Evolutionary conservation across 2,113 vertebrate genomes (phyloP), one percentile per base, ranked within the genome.

Genomic region (Falcunculus frontatus): DNA sequence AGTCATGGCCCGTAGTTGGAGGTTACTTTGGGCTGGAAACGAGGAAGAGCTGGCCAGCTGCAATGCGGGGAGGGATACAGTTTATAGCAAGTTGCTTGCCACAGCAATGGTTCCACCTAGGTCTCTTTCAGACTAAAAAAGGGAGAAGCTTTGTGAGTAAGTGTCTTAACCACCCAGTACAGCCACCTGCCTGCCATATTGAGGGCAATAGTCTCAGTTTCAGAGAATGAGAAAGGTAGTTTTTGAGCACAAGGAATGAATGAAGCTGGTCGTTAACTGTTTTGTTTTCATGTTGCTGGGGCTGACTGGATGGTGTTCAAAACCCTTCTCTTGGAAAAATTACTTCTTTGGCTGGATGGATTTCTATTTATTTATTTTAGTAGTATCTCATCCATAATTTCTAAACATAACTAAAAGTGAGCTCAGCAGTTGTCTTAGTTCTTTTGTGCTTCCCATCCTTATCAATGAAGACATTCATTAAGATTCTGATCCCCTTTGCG

Each of bases 401-500:
- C 89, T 91, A 78, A 94, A 74, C 59, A 30, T 81, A 81, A 76
- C 55, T 57, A 33, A 53, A 91, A 87, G 29, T 79, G 46, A 30
- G 17, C 18, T 96, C 59, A 82, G 50, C 26, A 50, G 26, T 50
- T 90, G 70, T 77, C 69, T 29, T 30, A 80, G 56, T 83, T 96
- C 81, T 95, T 96, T 95, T 97, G 86, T 92, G 74, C 88, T 79
- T 94, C 79, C 87, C 63, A 53, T 95, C 75, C 89, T 96, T 93
- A 97, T 75, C 91, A 95, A 93, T 97, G 90, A 97, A 97, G 97
- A 57, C 50, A 85, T 95, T 97, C 73, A 83, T 97, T 97, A 95
- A 79, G 53, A 93, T 87, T 95, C 41, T 70, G 74, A 85, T 77
- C 70, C 68, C 62, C 33, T 97, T 97, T 97, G 95, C 90, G 95